Percentiles rank a stretch among this genome's conserved stretches.
These are phyloP conservation scores for Muricea muricata DNA, from an alignment of 92 coral and sea anemone species.

Conservation along the genomic window DNA sequence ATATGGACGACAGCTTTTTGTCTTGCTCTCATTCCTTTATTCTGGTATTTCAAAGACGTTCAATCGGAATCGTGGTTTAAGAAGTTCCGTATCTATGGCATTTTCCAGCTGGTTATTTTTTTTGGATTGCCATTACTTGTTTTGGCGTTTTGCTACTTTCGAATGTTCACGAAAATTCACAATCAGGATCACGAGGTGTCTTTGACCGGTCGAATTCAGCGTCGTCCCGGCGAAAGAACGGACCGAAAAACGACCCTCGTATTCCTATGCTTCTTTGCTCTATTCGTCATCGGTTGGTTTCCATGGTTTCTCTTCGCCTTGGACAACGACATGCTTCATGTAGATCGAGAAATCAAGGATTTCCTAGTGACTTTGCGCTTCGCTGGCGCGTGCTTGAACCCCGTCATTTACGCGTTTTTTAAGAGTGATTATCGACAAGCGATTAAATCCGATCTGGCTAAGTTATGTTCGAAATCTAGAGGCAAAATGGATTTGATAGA, in stretches of 20 bases:
- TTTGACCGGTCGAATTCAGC: background rate
- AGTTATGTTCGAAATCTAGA: background rate
- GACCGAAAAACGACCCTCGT: conserved; percentile 19
- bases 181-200: background rate
- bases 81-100: background rate
- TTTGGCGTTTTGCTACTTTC: background rate
- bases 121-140: conserved; percentile 12
- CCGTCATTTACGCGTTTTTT: conserved; percentile 14
- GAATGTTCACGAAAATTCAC: conserved; percentile 25
- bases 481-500: background rate
- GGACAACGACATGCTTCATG: background rate
- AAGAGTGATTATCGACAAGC: conserved; percentile 20
- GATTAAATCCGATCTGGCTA: background rate
- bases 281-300: conserved; percentile 37
- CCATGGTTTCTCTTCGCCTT: conserved; percentile 37
- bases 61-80: background rate
- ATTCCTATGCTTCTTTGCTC: conserved; percentile 11
- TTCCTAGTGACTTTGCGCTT: conserved; percentile 14
- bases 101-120: conserved; percentile 27
- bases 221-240: conserved; percentile 1
- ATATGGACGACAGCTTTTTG: conserved; percentile 1
- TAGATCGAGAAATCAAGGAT: background rate
- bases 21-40: background rate
- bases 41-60: conserved; percentile 1
- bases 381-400: conserved; percentile 13